These are phyloP conservation scores for Prostheceraeus crozeri DNA, from an alignment of 2,888 invertebrate species.

Conservation along the genomic window DNA sequence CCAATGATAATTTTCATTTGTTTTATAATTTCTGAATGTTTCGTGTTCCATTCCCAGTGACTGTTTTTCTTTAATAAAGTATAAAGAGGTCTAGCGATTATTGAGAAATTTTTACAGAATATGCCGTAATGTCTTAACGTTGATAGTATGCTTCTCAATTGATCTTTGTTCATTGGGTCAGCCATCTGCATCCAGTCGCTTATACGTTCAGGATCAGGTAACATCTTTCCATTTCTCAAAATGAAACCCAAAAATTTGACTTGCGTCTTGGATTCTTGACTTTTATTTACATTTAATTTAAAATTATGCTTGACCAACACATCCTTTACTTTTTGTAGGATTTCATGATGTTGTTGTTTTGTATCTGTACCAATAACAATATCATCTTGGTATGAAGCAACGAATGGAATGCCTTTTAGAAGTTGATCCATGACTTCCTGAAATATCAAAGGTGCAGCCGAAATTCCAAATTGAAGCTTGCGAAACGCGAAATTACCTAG, in stretches of 20 bases:
- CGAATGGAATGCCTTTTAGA: slow-evolving; percentile 33
- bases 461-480: slow-evolving; percentile 35
- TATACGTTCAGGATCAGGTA: slow-evolving; percentile 32
- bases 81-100: slow-evolving; percentile 15
- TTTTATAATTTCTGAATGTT: not conserved
- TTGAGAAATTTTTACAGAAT: slow-evolving; percentile 8
- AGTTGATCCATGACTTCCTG: slow-evolving; percentile 33
- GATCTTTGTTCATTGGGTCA: slow-evolving; percentile 21
- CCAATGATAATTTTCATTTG: not conserved
- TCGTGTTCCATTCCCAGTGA: slow-evolving; percentile 1
- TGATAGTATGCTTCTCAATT: not conserved
- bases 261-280: not conserved
- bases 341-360: slow-evolving; percentile 29
- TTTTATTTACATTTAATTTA: slow-evolving; percentile 26
- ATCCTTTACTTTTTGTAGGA: slow-evolving; percentile 33
- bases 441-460: slow-evolving; percentile 35
- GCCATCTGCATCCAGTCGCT: too few species aligned
- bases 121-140: not conserved
- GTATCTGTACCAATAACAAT: slow-evolving; percentile 21
- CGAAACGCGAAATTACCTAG: slow-evolving; percentile 32
- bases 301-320: slow-evolving; percentile 7
- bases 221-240: slow-evolving; percentile 15
- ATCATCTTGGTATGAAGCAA: slow-evolving; percentile 35
- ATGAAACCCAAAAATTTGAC: slow-evolving; percentile 33
- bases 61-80: not conserved